Evolutionary conservation across 2,797 vertebrate species (phyloP).

Genomic region (Emys orbicularis): DNA sequence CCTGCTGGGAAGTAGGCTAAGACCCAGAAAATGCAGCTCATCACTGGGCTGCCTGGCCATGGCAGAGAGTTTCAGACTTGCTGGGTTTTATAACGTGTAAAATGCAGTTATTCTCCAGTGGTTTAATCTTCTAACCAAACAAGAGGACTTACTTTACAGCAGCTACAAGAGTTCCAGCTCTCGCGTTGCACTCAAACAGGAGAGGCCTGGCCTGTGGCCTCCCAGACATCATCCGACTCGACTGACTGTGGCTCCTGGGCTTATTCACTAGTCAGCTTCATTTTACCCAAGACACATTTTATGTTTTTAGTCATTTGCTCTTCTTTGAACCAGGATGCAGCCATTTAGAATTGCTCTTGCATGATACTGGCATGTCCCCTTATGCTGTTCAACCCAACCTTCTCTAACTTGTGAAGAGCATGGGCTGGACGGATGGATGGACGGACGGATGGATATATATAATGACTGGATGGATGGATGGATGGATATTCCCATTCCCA

Average conservation of each 20-base stretch:
- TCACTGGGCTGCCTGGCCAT: background rate
- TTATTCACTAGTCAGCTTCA: background rate
- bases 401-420: background rate
- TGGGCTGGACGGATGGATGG: background rate
- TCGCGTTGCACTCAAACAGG: background rate
- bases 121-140: background rate
- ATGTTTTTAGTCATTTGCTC: background rate
- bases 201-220: background rate
- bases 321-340: background rate
- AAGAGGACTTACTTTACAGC: background rate
- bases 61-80: background rate
- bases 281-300: background rate
- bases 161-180: background rate
- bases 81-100: background rate
- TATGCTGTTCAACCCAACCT: background rate
- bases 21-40: background rate
- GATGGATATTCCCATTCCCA: background rate
- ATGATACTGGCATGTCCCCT: background rate
- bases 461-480: too few relatives aligned
- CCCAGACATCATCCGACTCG: background rate
- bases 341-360: background rate
- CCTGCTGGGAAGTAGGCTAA: background rate
- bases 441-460: too few relatives aligned
- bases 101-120: background rate
- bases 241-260: background rate